Evolutionary conservation across 1,140 invertebrate species (phyloP).

Genomic region (Calephelis virginiensis): DNA sequence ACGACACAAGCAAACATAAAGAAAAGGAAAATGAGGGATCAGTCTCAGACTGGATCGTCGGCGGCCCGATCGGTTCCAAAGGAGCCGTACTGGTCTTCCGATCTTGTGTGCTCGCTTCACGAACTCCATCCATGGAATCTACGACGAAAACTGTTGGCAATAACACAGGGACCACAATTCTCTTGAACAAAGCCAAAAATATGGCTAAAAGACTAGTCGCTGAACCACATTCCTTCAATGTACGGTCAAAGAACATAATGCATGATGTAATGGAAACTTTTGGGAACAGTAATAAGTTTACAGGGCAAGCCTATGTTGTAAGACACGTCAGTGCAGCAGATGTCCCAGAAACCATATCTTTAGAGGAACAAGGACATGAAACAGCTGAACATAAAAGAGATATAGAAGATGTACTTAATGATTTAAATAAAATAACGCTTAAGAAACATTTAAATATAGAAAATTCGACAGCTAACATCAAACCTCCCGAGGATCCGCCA

Average conservation of each 20-base stretch:
- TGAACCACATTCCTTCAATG: slow-evolving; percentile 60
- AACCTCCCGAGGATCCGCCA: slow-evolving; percentile 58
- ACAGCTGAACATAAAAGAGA: slow-evolving; percentile 63
- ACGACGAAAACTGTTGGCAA: slow-evolving; percentile 62
- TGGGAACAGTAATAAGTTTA: slow-evolving; percentile 54
- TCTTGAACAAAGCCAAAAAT: slow-evolving; percentile 69
- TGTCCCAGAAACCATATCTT: slow-evolving; percentile 39
- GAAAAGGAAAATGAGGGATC: slow-evolving; percentile 73
- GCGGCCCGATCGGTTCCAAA: slow-evolving; percentile 76
- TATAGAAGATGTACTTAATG: slow-evolving; percentile 71
- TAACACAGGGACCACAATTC: slow-evolving; percentile 64
- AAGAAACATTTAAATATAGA: slow-evolving; percentile 72
- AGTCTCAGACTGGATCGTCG: slow-evolving; percentile 81
- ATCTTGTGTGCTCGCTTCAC: slow-evolving; percentile 78
- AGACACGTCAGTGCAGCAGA: slow-evolving; percentile 60
- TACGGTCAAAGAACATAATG: slow-evolving; percentile 68
- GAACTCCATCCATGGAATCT: slow-evolving; percentile 65
- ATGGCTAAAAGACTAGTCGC: slow-evolving; percentile 66
- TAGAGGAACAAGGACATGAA: slow-evolving; percentile 63
- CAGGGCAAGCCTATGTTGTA: slow-evolving; percentile 60
- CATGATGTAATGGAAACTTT: slow-evolving; percentile 74
- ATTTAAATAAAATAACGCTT: slow-evolving; percentile 69
- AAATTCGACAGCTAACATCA: slow-evolving; percentile 71
- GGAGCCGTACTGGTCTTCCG: slow-evolving; percentile 78
- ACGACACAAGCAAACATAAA: slow-evolving; percentile 40